Base-by-base conservation (phyloP, 2,113 vertebrate species). In the Scatophagus argus region DNA sequence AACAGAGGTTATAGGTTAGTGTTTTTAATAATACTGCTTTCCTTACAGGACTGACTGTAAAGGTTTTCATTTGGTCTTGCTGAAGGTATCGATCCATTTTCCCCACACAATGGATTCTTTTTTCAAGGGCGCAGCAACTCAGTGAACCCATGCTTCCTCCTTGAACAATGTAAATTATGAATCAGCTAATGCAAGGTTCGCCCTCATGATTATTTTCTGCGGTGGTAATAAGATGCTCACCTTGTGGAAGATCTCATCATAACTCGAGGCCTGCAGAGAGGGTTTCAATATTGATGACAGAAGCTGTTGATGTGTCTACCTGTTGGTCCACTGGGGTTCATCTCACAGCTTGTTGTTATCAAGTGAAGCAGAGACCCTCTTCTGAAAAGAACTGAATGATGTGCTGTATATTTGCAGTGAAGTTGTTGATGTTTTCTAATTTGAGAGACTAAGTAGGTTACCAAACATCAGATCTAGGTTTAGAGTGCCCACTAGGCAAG, bases 251-350 rank as follows among this genome's bases (percentile, higher is more conserved):
- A 77, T 52, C 61, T 67, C 17, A 19, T 36, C 66, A 2, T 47
- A 54, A 78, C 52, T 51, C 38, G 12, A 74, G 72, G 71, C 54
- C 43, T 5, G 23, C 27, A 41, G 44, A 43, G 68, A 58, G 31
- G 34, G 58, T 39, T 72, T 86, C 71, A 84, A 70, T 82, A 80
- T 85, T 87, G 58, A 85, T 86, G 83, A 75, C 34, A 5, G 55
- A 41, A 79, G 65, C 66, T 77, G 68, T 29, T 49, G 58, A 74
- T 74, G 62, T 66, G 69, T 62, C 54, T 55, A 51, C 43, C 59
- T 7, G 16, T 60, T 70, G 13, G 79, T 52, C 55, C 12, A 19
- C 47, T 16, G 74, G 27, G 51, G 46, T 10, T 56, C 32, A 14
- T 21, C 54, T 74, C 61, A 44, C 52, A 60, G 74, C 69, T 62